These are phyloP conservation scores for Bradypodion ventrale DNA, from an alignment of 2,797 vertebrate genomes.

Conservation along the genomic window DNA sequence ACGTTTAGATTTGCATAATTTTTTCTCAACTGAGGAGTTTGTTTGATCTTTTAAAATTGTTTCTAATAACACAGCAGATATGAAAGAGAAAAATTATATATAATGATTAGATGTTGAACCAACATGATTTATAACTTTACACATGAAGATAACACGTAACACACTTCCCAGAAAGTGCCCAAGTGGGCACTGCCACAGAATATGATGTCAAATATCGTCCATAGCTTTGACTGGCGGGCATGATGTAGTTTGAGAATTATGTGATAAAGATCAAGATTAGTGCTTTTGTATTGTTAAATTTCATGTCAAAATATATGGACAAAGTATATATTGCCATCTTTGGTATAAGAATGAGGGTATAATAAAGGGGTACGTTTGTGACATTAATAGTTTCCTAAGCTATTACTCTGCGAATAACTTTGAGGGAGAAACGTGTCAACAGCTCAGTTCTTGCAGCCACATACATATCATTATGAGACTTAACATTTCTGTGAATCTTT, in stretches of 20 bases:
- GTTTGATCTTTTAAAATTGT: neutral
- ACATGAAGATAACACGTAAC: neutral
- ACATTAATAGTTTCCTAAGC: constrained; percentile 32
- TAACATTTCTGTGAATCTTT: constrained; percentile 32
- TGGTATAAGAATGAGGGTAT: constrained; percentile 2
- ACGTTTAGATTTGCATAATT: neutral
- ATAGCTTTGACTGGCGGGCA: neutral
- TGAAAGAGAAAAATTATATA: neutral
- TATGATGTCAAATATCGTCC: neutral
- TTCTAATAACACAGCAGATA: neutral
- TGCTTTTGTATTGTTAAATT: neutral
- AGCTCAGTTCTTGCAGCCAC: constrained; percentile 42
- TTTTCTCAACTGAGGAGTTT: neutral
- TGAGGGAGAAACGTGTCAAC: neutral
- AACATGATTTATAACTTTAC: neutral
- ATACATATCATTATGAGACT: constrained; percentile 7
- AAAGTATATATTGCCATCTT: neutral
- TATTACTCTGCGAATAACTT: neutral
- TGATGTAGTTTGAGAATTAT: neutral
- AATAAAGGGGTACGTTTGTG: constrained; percentile 36
- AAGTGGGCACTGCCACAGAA: neutral
- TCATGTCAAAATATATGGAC: neutral
- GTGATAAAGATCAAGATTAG: neutral
- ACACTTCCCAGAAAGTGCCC: neutral
- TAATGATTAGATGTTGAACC: neutral